A percentile compares a stretch with the other conserved stretches of the same genome.
phyloP scores from a whole-genome alignment of 2,888 invertebrate genomes.

The Callosobruchus maculatus region DNA sequence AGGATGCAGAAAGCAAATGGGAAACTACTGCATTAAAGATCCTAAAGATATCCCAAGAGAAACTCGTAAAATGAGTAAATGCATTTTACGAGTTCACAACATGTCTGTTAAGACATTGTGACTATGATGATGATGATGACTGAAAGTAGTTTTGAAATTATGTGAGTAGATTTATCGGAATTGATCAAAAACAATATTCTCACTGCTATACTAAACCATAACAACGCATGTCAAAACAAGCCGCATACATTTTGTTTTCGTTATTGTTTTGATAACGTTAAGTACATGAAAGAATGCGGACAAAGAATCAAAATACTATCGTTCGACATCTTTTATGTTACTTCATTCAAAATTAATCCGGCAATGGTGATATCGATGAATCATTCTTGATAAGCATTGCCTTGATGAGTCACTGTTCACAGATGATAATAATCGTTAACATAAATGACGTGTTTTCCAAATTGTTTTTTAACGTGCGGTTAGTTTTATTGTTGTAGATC shows the following conservation, averaged over 20 bases:
- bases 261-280: neutral
- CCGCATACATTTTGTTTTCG: neutral
- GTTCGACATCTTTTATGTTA: neutral
- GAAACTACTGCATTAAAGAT: too few species aligned
- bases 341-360: neutral
- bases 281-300: neutral
- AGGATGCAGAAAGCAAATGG: too few species aligned
- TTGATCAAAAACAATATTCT: too few species aligned
- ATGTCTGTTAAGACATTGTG: too few species aligned
- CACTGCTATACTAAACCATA: too few species aligned
- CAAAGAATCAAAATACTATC: neutral
- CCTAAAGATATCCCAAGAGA: too few species aligned
- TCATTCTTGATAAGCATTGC: neutral
- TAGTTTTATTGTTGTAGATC: neutral
- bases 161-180: too few species aligned
- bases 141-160: too few species aligned
- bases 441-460: neutral
- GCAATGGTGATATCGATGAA: neutral
- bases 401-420: neutral
- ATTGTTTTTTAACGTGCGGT: neutral
- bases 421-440: neutral
- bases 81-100: too few species aligned
- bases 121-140: too few species aligned
- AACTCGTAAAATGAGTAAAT: too few species aligned
- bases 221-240: neutral